Evolutionary conservation across 2,113 vertebrate genomes (phyloP).

Genomic region (Pantherophis guttatus): DNA sequence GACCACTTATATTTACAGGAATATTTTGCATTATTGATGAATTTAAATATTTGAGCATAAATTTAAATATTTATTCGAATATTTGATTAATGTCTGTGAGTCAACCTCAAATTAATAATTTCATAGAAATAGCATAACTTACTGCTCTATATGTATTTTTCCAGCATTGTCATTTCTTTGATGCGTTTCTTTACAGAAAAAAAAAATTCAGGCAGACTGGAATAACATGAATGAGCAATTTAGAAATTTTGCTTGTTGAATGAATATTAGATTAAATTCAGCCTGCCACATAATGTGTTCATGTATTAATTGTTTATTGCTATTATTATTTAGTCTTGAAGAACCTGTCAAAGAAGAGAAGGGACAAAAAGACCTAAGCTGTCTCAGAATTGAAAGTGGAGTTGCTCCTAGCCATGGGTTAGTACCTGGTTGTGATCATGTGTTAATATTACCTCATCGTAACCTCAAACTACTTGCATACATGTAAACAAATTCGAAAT

Average conservation of each 20-base stretch:
- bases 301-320: neutral
- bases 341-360: slow-evolving; percentile 69
- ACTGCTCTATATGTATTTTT: neutral
- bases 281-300: neutral
- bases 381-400: slow-evolving; percentile 82
- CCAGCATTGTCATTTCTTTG: neutral
- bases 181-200: neutral
- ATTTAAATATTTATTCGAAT: neutral
- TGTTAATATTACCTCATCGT: neutral
- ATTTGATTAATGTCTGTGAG: neutral
- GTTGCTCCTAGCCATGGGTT: slow-evolving; percentile 87
- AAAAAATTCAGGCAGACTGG: neutral
- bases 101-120: neutral
- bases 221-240: neutral
- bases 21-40: neutral
- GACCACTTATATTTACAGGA: neutral
- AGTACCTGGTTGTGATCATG: slow-evolving; percentile 38
- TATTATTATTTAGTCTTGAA: slow-evolving; percentile 58
- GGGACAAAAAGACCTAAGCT: slow-evolving; percentile 69
- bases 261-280: neutral
- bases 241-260: neutral
- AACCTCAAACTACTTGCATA: neutral
- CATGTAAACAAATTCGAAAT: neutral
- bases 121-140: neutral
- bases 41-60: neutral